Base-by-base conservation (phyloP, 2,888 invertebrate genomes). In the Rhodophaea formosa region DNA sequence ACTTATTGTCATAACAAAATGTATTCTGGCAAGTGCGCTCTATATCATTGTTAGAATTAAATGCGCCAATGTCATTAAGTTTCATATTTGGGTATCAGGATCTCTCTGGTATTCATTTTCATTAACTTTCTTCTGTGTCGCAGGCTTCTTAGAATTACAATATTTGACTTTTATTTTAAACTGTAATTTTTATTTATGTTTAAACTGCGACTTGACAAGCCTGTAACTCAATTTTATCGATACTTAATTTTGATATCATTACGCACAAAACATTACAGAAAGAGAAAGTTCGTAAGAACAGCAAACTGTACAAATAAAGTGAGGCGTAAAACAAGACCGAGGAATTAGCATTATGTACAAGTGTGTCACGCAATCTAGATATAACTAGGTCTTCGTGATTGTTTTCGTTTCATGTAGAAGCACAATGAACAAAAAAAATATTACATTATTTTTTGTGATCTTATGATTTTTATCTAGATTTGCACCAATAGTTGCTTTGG, bases 271-370 rank as follows among this genome's bases (percentile, higher is more conserved):
- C 15, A 39, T 42, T 49, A 66, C 64, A 67, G 66, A 67, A 71
- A 71, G 68, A 70, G 67, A 62, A 64, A 69, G 59, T 51, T 16
- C 17, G 3, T 39, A 51, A 12, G 7, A 30, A 16, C 59, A 53
- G 60, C 59, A 58, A 56, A 58, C 61, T 60, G 63, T 63, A 76
- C 74, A 72, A 71, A 72, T 74, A 75, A 70, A 68, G 63, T 67
- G 60, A 66, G 62, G 59, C 62, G 61, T 64, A 70, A 75, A 79
- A 70, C 69, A 62, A 65, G 72, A 75, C 69, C 71, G 69, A 68
- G 62, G 71, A 77, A 77, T 79, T 75, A 76, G 69, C 71, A 70
- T 66, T 65, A 58, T 14, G 32, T 61, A 63, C 66, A 68, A 67
- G 65, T 63, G 63, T 67, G 66, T 62, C 67, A 65, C 55, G 64